Evolutionary conservation across 2,113 vertebrate species (phyloP), one percentile per base, ranked within the genome.

Genomic region (Bolborhynchus lineola): DNA sequence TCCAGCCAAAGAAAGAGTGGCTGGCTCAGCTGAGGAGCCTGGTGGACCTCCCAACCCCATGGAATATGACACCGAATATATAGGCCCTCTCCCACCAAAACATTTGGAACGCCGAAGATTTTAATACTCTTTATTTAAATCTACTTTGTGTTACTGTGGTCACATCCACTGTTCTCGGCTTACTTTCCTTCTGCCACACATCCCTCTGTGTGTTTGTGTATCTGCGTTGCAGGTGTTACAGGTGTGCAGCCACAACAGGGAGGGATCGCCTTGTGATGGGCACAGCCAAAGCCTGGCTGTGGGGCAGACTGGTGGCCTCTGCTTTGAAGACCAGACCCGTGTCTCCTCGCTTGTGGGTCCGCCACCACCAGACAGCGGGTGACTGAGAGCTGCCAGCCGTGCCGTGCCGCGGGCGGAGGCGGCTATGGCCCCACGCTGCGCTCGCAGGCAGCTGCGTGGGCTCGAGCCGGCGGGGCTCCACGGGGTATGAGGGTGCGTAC

Each of bases 261-360:
- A 14, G 17, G 20, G 19, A 20, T 26, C 6, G 4, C 1, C 0
- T 16, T 28, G 2, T 8, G 1, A 23, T 0, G 2, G 52, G 15
- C 31, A 71, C 8, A 55, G 25, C 46, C 28, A 29, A 42, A 62
- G 26, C 17, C 35, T 25, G 10, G 2, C 3, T 10, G 28, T 3
- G 1, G 13, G 26, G 5, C 13, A 13, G 0, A 1, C 3, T 2
- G 50, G 28, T 26, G 25, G 42, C 31, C 33, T 55, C 33, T 9
- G 15, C 23, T 70, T 50, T 49, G 26, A 70, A n/a, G 78, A 11
- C 5, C 28, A 63, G 50, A 63, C 2, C 23, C 3, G 1, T 1
- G 11, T 46, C 8, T 20, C 26, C 8, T 70, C 0, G 1, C n/a
- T 52, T 0, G 0, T 21, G 19, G 26, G 18, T 26, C 23, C 17